phyloP scores from a whole-genome alignment of 2,797 vertebrate species.

The Chaenodraco wilsoni region DNA sequence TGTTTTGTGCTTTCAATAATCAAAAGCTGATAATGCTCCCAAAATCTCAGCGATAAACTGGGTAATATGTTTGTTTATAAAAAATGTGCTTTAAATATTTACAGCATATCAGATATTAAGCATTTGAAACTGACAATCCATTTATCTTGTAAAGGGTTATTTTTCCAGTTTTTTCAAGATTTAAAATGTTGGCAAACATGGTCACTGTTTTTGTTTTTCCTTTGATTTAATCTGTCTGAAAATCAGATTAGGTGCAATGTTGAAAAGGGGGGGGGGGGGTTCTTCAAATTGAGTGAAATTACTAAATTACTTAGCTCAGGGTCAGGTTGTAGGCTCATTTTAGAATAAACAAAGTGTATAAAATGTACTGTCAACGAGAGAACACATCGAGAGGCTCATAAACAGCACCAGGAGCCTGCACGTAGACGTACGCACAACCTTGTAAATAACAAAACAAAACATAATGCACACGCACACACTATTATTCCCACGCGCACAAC shows the following conservation, averaged over 20 bases:
- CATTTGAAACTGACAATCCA: constrained; percentile 34
- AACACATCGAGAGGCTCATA: constrained; percentile 1
- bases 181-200: constrained; percentile 25
- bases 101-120: constrained; percentile 14
- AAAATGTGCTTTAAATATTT: constrained; percentile 34
- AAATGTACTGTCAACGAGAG: constrained; percentile 23
- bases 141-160: constrained; percentile 12
- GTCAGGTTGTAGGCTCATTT: constrained; percentile 21
- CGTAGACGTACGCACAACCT: constrained; percentile 36
- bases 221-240: constrained; percentile 56
- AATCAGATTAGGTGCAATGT: constrained; percentile 39
- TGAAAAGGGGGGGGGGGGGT: background rate
- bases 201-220: constrained; percentile 37
- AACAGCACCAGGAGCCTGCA: constrained; percentile 30
- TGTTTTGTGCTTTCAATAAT: constrained; percentile 7
- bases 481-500: constrained; percentile 47
- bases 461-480: constrained; percentile 2
- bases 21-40: constrained; percentile 21
- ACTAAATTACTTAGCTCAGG: constrained; percentile 14
- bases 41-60: constrained; percentile 1
- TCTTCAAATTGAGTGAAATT: constrained; percentile 10
- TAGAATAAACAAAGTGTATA: constrained; percentile 19
- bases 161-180: constrained; percentile 1
- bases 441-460: constrained; percentile 16
- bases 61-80: constrained; percentile 27